Conservation (phyloP, 2,888 invertebrate genomes). For the Andricus quercusramuli region DNA sequence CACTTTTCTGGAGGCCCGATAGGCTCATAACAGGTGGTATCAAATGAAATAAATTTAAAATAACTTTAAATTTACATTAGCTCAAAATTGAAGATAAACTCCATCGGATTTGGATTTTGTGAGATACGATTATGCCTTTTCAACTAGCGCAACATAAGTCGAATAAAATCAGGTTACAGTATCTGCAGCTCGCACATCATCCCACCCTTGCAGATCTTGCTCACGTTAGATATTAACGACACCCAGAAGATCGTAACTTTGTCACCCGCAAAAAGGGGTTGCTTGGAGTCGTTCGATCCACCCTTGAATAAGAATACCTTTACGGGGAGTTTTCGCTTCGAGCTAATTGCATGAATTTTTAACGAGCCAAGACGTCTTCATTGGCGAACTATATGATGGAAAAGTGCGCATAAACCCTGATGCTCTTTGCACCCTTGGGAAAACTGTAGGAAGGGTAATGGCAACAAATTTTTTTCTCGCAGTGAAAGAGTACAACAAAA, state of each 20-base stretch:
- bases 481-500: constrained; percentile 2
- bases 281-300: constrained; percentile 30
- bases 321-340: constrained; percentile 46
- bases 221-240: constrained; percentile 72
- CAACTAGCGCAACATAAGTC: not conserved
- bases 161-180: constrained; percentile 12
- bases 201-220: not conserved
- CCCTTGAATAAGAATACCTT: constrained; percentile 37
- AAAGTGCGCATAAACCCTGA: constrained; percentile 36
- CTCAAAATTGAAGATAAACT: not conserved
- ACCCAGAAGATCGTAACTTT: constrained; percentile 76
- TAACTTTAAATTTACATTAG: not conserved
- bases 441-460: constrained; percentile 6
- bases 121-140: not conserved
- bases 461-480: constrained; percentile 1
- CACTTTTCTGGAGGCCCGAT: too few relatives aligned
- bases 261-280: constrained; percentile 65
- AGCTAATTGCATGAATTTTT: constrained; percentile 77
- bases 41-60: too few relatives aligned
- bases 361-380: constrained; percentile 72
- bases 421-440: constrained; percentile 41
- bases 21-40: too few relatives aligned
- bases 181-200: constrained; percentile 34
- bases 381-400: constrained; percentile 55
- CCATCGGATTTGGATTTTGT: not conserved